Base-by-base conservation (phyloP, 2,888 invertebrate species). In the Leptopilina myrica region DNA sequence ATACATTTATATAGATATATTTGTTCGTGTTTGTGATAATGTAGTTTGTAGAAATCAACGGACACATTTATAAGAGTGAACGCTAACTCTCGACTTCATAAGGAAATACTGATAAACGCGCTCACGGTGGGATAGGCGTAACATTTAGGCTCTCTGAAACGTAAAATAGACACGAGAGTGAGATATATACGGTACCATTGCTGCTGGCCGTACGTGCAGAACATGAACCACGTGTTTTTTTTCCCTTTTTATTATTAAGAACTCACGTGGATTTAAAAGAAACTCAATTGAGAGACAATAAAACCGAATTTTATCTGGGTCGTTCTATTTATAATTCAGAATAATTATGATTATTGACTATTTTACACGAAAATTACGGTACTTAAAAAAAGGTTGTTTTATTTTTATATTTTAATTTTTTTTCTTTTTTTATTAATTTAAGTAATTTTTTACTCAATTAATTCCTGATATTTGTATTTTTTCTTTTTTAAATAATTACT, bases 41-140 rank as follows among this genome's bases (percentile, higher is more conserved):
- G 20, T 62, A 62, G 6, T 62, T 62, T 62, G 62, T 15, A 20
- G 62, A 62, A 62, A 62, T 62, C 20, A 15, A 62, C 62, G 20
- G 9, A 62, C 20, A 62, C 62, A 62, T 20, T 62, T 15, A 64
- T 33, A 64, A 33, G 40, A 83, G 83, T 81, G 83, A 82, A 80
- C 79, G 81, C 81, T 26, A 59, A 59, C n/a, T 59, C 43, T 49
- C 76, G 66, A 53, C 64, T 73, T 76, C 80, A 80, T 79, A 82
- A 81, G 79, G 80, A 79, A 81, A 43, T 62, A 79, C 82, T 82
- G 84, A 84, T 84, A 84, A 84, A 80, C 73, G 75, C 73, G 82
- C 69, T 64, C 73, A 64, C 81, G 86, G 89, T 90, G 90, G 87
- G 89, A 90, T 86, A 87, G 89, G 79, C 85, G 88, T 90, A 90